A percentile compares a stretch with the other conserved stretches of the same genome.
Evolutionary conservation across 2,888 invertebrate species (phyloP).

Genomic region (Synanthedon myopaeformis): DNA sequence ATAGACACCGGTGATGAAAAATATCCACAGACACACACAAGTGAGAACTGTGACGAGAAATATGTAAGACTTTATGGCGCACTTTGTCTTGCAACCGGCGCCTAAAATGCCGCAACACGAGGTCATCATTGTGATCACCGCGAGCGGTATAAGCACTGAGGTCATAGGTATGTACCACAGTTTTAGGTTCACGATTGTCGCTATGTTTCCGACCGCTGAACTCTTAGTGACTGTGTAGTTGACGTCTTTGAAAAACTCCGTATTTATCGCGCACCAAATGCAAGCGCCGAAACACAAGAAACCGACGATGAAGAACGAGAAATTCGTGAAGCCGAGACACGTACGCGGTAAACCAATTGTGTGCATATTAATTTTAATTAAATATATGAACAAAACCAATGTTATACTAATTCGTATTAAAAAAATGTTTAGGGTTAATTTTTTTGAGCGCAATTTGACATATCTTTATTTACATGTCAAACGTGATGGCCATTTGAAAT

Average conservation of each 20-base stretch:
- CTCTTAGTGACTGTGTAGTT: slow-evolving; percentile 53
- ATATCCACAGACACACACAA: slow-evolving; percentile 34
- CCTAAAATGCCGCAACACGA: slow-evolving; percentile 55
- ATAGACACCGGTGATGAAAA: slow-evolving; percentile 45
- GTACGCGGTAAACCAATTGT: slow-evolving; percentile 47
- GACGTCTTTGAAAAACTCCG: slow-evolving; percentile 49
- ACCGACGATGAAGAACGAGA: slow-evolving; percentile 39
- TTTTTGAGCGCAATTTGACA: too few species aligned
- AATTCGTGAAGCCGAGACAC: slow-evolving; percentile 52
- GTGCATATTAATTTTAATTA: slow-evolving; percentile 33
- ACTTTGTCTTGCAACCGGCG: slow-evolving; percentile 48
- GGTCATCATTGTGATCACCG: slow-evolving; percentile 36
- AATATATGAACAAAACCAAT: not conserved
- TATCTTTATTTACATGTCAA: too few species aligned
- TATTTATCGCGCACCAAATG: slow-evolving; percentile 48
- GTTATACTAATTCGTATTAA: too few species aligned
- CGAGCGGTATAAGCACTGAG: slow-evolving; percentile 35
- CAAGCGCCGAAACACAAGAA: slow-evolving; percentile 33
- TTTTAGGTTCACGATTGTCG: slow-evolving; percentile 42
- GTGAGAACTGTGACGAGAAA: slow-evolving; percentile 38
- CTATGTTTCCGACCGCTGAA: slow-evolving; percentile 28
- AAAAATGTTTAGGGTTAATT: too few species aligned
- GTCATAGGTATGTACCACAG: slow-evolving; percentile 47
- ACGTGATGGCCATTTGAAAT: too few species aligned
- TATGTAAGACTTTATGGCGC: slow-evolving; percentile 50